A percentile compares a stretch with the other conserved stretches of the same genome.
These are phyloP conservation scores for Lutjanus campechanus DNA, from an alignment of 2,797 vertebrate genomes.

Conservation along the genomic window DNA sequence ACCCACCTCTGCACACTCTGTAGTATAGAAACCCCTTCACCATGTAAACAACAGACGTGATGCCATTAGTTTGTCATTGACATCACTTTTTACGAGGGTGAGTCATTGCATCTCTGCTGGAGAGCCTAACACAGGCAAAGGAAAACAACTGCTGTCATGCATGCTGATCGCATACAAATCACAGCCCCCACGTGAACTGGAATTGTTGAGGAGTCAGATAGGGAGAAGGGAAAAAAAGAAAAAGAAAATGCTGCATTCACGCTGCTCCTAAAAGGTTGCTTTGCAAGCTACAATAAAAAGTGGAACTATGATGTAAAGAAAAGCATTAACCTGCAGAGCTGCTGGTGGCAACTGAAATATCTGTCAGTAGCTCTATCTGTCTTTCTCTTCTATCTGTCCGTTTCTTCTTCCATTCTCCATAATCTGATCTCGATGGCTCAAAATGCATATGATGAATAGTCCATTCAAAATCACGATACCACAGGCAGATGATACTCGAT, in stretches of 20 bases:
- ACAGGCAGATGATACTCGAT: neutral
- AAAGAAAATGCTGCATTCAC: neutral
- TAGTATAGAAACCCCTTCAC: neutral
- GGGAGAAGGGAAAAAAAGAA: too few species aligned
- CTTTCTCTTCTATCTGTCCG: neutral
- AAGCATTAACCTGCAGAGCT: neutral
- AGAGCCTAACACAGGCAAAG: neutral
- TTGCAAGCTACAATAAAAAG: neutral
- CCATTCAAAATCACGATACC: neutral
- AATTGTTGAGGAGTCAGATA: neutral
- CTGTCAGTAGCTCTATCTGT: too few species aligned
- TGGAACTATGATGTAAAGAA: neutral
- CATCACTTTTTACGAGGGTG: neutral
- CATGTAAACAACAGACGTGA: neutral
- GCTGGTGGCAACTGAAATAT: too few species aligned
- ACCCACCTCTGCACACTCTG: neutral
- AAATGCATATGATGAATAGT: neutral
- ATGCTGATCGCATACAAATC: neutral
- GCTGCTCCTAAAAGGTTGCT: neutral
- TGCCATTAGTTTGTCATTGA: neutral
- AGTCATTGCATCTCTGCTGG: neutral
- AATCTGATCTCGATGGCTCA: neutral
- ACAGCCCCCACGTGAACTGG: neutral
- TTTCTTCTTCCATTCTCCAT: neutral
- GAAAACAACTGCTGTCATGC: slow-evolving; percentile 4